A percentile compares a stretch with the other conserved stretches of the same genome.
Evolutionary conservation across 2,113 vertebrate species (phyloP).

Genomic region (Electrona antarctica): DNA sequence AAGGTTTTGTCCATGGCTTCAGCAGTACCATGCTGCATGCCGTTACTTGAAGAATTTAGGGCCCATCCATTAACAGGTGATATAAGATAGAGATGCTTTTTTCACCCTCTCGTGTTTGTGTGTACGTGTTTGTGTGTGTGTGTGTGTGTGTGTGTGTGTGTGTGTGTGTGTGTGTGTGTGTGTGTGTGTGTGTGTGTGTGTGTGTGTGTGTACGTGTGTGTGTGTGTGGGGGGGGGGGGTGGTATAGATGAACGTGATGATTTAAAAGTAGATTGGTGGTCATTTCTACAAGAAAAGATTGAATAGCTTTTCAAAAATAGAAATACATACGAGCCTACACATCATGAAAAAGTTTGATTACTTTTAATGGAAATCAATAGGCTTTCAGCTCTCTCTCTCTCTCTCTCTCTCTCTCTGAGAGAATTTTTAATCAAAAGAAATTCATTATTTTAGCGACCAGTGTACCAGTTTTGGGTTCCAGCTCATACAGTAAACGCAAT

Average conservation of each 20-base stretch:
- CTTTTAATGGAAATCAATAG: slow-evolving; percentile 85
- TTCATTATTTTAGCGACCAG: slow-evolving; percentile 66
- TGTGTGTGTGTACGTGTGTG: too few species aligned
- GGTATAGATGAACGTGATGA: slow-evolving; percentile 66
- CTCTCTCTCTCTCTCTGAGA: slow-evolving; percentile 48
- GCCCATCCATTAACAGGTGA: slow-evolving; percentile 56
- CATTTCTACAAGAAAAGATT: slow-evolving; percentile 64
- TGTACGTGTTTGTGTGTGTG: neutral
- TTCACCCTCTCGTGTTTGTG: neutral
- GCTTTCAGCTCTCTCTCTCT: slow-evolving; percentile 61
- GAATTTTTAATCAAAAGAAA: slow-evolving; percentile 78
- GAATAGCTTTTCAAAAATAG: slow-evolving; percentile 68
- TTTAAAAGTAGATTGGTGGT: slow-evolving; percentile 57
- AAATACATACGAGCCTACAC: slow-evolving; percentile 51
- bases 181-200: too few species aligned
- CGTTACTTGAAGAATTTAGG: slow-evolving; percentile 33
- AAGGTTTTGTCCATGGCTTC: slow-evolving; percentile 43
- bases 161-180: neutral
- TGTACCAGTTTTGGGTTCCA: slow-evolving; percentile 27
- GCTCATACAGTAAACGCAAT: neutral
- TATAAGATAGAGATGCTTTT: slow-evolving; percentile 6
- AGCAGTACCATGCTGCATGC: slow-evolving; percentile 25
- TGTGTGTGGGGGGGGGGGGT: slow-evolving; percentile 12
- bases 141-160: too few species aligned
- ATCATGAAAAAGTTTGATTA: slow-evolving; percentile 78